Percentiles rank a stretch among this genome's conserved stretches.
Evolutionary conservation across 2,888 invertebrate genomes (phyloP).

Genomic region (Drosophila ochracea): DNA sequence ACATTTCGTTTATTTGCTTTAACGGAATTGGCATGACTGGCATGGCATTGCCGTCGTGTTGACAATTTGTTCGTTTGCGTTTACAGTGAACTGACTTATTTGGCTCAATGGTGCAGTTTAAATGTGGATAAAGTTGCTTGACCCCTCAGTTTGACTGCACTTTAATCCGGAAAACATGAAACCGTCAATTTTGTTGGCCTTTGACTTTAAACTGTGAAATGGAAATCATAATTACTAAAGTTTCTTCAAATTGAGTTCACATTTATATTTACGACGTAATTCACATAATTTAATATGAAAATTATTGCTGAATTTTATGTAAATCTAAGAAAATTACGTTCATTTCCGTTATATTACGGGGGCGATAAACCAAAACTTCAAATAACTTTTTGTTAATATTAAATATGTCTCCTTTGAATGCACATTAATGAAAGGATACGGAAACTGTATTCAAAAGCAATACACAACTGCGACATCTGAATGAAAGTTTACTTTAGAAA

Average conservation of each 20-base stretch:
- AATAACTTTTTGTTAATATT: background rate
- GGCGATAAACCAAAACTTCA: background rate
- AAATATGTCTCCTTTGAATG: conserved; percentile 1
- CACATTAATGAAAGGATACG: background rate
- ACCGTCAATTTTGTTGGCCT: background rate
- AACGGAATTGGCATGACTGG: conserved; percentile 67
- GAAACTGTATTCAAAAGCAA: background rate
- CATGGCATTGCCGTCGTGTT: conserved; percentile 61
- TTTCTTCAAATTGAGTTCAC: background rate
- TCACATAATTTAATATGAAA: background rate
- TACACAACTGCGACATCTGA: background rate
- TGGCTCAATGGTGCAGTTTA: conserved; percentile 67
- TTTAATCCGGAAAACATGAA: conserved; percentile 25
- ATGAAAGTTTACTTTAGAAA: conserved; percentile 1
- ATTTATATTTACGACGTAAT: conserved; percentile 1
- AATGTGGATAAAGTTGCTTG: conserved; percentile 62
- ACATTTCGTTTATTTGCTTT: conserved; percentile 64
- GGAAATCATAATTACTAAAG: background rate
- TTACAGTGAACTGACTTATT: conserved; percentile 59
- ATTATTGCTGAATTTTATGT: background rate
- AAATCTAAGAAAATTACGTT: background rate
- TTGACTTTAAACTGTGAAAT: background rate
- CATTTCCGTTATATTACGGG: background rate
- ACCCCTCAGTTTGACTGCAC: conserved; percentile 37
- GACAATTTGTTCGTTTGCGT: conserved; percentile 65